Percentiles rank a stretch among this genome's conserved stretches.
Evolutionary conservation across 2,888 invertebrate genomes (phyloP).

Genomic region (Trissolcus japonicus): DNA sequence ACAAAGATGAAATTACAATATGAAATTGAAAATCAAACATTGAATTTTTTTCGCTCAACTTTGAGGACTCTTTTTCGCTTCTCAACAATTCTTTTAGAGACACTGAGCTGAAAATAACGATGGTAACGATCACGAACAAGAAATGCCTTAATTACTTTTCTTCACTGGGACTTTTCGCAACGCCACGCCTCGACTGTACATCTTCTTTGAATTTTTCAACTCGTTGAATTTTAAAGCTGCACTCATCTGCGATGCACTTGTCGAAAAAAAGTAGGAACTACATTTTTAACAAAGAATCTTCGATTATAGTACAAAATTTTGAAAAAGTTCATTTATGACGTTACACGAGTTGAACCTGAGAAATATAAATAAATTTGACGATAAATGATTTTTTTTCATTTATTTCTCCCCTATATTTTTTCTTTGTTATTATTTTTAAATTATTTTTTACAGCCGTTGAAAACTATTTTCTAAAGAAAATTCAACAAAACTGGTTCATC

Average conservation of each 20-base stretch:
- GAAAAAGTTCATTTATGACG: no score
- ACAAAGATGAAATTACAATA: slow-evolving; percentile 1
- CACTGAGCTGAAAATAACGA: slow-evolving; percentile 25
- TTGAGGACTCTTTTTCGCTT: slow-evolving; percentile 6
- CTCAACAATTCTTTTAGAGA: slow-evolving; percentile 17
- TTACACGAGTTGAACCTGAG: no score
- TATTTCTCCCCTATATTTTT: no score
- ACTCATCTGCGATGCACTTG: background rate
- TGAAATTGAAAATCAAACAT: slow-evolving; percentile 8
- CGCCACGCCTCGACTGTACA: slow-evolving; percentile 28
- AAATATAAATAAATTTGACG: no score
- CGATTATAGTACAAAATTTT: no score
- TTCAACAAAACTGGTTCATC: background rate
- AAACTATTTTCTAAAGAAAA: no score
- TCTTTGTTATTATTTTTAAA: no score
- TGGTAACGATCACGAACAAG: slow-evolving; percentile 42
- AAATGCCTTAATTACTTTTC: slow-evolving; percentile 56
- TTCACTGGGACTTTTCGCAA: slow-evolving; percentile 36
- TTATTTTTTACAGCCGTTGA: no score
- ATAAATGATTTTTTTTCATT: no score
- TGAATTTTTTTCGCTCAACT: background rate
- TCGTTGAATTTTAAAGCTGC: slow-evolving; percentile 28
- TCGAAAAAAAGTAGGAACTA: background rate
- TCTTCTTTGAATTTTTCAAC: slow-evolving; percentile 34
- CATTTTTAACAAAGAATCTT: no score